A percentile compares a stretch with the other conserved stretches of the same genome.
phyloP scores from a whole-genome alignment of 1,140 invertebrate genomes.

The Mercenaria mercenaria region DNA sequence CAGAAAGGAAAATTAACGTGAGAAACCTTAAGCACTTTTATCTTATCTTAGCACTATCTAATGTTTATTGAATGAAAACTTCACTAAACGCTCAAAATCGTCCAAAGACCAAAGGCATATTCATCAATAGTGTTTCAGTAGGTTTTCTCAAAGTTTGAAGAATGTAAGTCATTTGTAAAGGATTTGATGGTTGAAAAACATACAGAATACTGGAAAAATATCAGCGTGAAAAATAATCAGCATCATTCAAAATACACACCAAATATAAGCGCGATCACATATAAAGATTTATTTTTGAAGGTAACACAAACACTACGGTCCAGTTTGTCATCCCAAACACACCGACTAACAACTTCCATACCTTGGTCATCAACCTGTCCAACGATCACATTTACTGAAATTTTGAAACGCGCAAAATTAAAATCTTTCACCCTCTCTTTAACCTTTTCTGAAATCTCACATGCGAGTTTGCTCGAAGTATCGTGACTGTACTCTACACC shows the following conservation, averaged over 20 bases:
- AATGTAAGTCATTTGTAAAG: too few species aligned
- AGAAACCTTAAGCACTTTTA: too few species aligned
- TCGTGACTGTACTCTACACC: conserved; percentile 43
- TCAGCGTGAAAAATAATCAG: too few species aligned
- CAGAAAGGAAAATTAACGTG: too few species aligned
- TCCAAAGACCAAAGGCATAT: too few species aligned
- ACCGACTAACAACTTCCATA: conserved; percentile 72
- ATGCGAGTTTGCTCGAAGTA: conserved; percentile 15
- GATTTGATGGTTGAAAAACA: too few species aligned
- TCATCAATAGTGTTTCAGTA: too few species aligned
- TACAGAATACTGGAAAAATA: too few species aligned
- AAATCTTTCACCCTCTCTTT: conserved; percentile 71
- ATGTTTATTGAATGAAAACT: too few species aligned
- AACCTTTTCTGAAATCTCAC: conserved; percentile 64
- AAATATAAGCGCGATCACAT: conserved; percentile 77
- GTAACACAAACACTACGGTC: conserved; percentile 74
- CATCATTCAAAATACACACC: conserved; percentile 76
- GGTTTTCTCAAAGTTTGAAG: too few species aligned
- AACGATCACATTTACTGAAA: conserved; percentile 73
- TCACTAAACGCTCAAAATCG: too few species aligned
- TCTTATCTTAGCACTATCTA: too few species aligned
- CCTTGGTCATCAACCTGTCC: conserved; percentile 74
- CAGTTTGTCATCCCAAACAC: conserved; percentile 73
- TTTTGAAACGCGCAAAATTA: conserved; percentile 70
- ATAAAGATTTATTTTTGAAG: conserved; percentile 71